Evolutionary conservation across 2,888 invertebrate genomes (phyloP).

Genomic region (Phymatocera aterrima): DNA sequence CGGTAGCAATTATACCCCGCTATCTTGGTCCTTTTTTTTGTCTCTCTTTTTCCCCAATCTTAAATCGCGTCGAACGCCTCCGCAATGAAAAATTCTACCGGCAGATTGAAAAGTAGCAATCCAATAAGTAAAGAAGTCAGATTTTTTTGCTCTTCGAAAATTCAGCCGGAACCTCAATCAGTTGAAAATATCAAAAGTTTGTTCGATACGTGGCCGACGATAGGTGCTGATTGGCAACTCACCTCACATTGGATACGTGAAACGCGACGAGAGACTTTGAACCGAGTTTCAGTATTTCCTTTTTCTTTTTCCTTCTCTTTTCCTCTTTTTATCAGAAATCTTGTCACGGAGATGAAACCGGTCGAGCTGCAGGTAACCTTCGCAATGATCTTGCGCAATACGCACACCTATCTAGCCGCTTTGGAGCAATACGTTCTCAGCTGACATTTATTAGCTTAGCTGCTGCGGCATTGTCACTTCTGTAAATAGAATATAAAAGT

Average conservation of each 20-base stretch:
- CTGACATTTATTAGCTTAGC: constrained; percentile 5
- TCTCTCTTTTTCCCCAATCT: background rate
- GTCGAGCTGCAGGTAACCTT: constrained; percentile 18
- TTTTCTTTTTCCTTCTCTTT: no score
- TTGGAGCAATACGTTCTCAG: background rate
- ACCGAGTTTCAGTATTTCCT: background rate
- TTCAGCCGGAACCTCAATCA: background rate
- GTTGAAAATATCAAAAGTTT: constrained; percentile 7
- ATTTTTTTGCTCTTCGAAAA: background rate
- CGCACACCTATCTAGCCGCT: background rate
- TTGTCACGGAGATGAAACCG: constrained; percentile 26
- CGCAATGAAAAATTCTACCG: background rate
- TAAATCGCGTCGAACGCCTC: background rate
- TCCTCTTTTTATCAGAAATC: background rate
- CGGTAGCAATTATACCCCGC: background rate
- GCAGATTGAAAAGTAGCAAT: background rate
- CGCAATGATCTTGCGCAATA: constrained; percentile 20
- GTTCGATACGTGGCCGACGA: constrained; percentile 25
- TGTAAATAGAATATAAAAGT: background rate
- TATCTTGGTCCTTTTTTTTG: background rate
- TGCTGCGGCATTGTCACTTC: background rate
- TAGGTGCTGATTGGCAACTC: constrained; percentile 16
- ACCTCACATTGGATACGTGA: constrained; percentile 3
- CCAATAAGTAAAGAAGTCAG: background rate
- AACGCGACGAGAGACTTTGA: background rate